Percentiles rank a stretch among this genome's conserved stretches.
These are phyloP conservation scores for Sinopyrophorus schimmeli DNA, from an alignment of 2,888 invertebrate species.

Conservation along the genomic window DNA sequence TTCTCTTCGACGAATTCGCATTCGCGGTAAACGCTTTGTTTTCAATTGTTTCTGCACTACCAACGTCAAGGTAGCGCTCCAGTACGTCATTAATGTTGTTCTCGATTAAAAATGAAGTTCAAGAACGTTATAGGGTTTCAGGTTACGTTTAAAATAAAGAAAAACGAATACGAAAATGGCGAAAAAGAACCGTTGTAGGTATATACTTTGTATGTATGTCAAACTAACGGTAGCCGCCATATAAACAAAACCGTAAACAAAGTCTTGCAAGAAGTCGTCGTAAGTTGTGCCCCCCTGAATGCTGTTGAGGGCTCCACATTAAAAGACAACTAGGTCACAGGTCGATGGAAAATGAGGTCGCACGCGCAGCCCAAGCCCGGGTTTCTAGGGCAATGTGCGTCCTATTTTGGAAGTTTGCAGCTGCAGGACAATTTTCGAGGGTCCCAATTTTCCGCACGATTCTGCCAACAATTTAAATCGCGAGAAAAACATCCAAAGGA, in stretches of 20 bases:
- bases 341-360: constrained; percentile 39
- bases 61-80: no score
- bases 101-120: no score
- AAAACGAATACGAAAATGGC: no score
- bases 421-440: constrained; percentile 7
- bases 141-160: no score
- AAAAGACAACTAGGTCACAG: constrained; percentile 38
- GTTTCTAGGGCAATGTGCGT: constrained; percentile 38
- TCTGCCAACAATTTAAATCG: no score
- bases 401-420: constrained; percentile 29
- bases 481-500: no score
- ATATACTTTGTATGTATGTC: constrained; percentile 25
- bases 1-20: background rate
- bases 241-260: constrained; percentile 21
- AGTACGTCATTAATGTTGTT: no score
- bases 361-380: constrained; percentile 38
- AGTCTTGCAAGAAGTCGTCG: constrained; percentile 17
- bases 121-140: no score
- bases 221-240: constrained; percentile 20
- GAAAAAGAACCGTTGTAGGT: constrained; percentile 23
- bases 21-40: no score
- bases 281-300: constrained; percentile 22
- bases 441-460: background rate
- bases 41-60: no score
- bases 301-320: constrained; percentile 27